These are phyloP conservation scores for Menidia beryllina DNA, from an alignment of 2,113 vertebrate species.

Conservation along the genomic window DNA sequence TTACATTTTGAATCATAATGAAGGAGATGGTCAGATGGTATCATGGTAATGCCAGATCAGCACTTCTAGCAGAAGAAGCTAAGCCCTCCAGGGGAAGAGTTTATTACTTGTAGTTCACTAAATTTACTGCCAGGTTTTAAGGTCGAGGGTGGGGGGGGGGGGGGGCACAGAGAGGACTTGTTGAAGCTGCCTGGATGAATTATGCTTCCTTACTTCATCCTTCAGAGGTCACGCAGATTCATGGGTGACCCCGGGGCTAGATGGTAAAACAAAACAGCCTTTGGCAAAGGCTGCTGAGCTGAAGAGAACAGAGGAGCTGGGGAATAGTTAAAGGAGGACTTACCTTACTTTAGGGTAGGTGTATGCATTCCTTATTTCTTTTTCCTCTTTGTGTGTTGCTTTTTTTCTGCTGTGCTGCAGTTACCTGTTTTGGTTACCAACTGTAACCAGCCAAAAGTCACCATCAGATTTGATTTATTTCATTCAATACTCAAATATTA, in stretches of 20 bases:
- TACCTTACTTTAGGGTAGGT: constrained; percentile 34
- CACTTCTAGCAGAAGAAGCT: constrained; percentile 49
- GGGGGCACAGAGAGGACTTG: constrained; percentile 67
- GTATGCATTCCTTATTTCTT: constrained; percentile 22
- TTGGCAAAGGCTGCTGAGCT: constrained; percentile 57
- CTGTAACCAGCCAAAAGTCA: not conserved
- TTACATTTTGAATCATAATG: constrained; percentile 74
- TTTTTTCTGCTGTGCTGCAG: constrained; percentile 8
- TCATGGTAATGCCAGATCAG: constrained; percentile 66
- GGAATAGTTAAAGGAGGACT: constrained; percentile 41
- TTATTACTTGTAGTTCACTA: constrained; percentile 66
- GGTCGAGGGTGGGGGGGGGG: constrained; percentile 61
- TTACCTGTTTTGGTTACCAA: not conserved
- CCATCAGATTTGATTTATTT: not conserved
- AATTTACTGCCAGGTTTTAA: constrained; percentile 72
- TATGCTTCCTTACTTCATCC: constrained; percentile 68
- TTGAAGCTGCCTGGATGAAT: constrained; percentile 75
- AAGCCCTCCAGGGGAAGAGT: constrained; percentile 53
- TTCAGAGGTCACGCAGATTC: constrained; percentile 66
- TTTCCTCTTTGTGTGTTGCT: constrained; percentile 14
- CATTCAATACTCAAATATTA: no score
- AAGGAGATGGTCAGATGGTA: constrained; percentile 66
- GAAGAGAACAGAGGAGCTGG: constrained; percentile 17
- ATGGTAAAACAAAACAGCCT: constrained; percentile 56
- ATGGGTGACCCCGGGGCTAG: constrained; percentile 66